Conservation (phyloP, 1,140 invertebrate genomes). For the Mylabris phalerata region DNA sequence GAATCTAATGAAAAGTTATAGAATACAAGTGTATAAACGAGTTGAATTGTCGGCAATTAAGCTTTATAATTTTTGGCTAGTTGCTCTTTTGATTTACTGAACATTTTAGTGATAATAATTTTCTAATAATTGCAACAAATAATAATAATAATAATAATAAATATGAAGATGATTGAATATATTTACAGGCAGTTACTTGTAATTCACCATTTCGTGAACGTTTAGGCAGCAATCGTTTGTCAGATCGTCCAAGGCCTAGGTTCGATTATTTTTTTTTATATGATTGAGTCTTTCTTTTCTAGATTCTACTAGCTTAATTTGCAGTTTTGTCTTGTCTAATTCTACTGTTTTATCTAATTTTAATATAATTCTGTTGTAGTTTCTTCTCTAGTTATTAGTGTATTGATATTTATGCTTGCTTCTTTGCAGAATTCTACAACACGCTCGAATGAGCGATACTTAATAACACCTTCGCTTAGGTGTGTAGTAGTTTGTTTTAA, state of each 20-base stretch:
- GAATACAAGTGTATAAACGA: no score
- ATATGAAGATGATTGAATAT: not conserved
- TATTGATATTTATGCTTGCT: slow-evolving; percentile 20
- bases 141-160: no score
- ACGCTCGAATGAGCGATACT: slow-evolving; percentile 31
- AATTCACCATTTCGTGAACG: slow-evolving; percentile 80
- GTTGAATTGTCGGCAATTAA: no score
- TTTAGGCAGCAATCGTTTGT: slow-evolving; percentile 75
- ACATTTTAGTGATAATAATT: no score
- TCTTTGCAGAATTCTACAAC: slow-evolving; percentile 30
- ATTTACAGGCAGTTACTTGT: slow-evolving; percentile 49
- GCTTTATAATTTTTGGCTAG: no score
- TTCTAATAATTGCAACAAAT: no score
- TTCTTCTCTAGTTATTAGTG: slow-evolving; percentile 7
- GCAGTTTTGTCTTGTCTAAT: no score
- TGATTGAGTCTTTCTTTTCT: no score
- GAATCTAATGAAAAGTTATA: no score
- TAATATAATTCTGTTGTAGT: slow-evolving; percentile 6
- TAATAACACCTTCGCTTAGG: slow-evolving; percentile 30
- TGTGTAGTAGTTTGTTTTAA: slow-evolving; percentile 16
- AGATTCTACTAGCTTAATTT: no score
- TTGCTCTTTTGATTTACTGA: no score
- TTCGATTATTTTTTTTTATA: slow-evolving; percentile 50
- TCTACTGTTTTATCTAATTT: not conserved
- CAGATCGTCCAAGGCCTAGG: slow-evolving; percentile 75